phyloP scores from a whole-genome alignment of 1,140 invertebrate genomes.

The Dendroctonus ponderosae region DNA sequence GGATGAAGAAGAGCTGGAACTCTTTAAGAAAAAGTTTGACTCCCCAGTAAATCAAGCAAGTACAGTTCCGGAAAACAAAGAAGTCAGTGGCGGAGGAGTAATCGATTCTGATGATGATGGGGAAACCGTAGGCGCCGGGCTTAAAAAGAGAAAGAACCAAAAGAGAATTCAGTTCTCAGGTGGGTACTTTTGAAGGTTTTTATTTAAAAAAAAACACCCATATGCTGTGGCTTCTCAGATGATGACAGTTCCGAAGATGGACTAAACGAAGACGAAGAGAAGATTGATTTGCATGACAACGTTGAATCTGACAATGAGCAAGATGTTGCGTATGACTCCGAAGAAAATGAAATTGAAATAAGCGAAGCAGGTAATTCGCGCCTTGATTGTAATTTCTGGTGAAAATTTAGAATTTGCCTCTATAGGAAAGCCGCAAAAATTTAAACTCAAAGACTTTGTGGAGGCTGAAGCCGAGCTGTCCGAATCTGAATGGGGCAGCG shows the following conservation, averaged over 20 bases:
- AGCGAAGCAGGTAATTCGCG: constrained; percentile 13
- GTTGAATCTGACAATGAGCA: constrained; percentile 49
- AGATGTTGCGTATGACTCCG: constrained; percentile 69
- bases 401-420: too few species aligned
- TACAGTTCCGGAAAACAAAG: constrained; percentile 36
- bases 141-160: constrained; percentile 34
- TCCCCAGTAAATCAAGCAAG: constrained; percentile 35
- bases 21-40: constrained; percentile 47
- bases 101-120: constrained; percentile 45
- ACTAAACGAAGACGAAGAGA: constrained; percentile 50
- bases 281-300: constrained; percentile 45
- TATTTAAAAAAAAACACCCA: background rate
- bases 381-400: too few species aligned
- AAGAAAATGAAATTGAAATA: constrained; percentile 69
- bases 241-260: constrained; percentile 52
- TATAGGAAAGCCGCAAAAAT: constrained; percentile 39
- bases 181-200: constrained; percentile 11
- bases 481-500: constrained; percentile 77
- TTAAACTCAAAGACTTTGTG: constrained; percentile 66
- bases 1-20: constrained; percentile 47
- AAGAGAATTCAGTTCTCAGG: constrained; percentile 42
- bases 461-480: constrained; percentile 85
- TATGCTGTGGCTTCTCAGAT: constrained; percentile 46
- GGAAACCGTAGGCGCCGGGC: constrained; percentile 26
- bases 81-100: constrained; percentile 34